Evolutionary conservation across 1,140 invertebrate species (phyloP).

Genomic region (Eriosoma lanigerum): DNA sequence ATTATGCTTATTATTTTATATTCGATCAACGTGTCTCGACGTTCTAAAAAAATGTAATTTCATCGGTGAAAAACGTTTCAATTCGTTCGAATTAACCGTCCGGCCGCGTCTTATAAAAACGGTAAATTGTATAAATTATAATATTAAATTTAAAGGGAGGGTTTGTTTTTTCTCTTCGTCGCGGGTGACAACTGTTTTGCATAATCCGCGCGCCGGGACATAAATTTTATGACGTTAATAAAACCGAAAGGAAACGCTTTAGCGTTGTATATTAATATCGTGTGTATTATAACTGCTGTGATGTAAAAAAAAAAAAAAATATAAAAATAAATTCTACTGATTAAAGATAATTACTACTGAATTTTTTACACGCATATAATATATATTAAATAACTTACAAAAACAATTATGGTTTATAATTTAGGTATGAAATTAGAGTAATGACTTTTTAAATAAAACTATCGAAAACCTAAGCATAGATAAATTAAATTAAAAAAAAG

Average conservation of each 20-base stretch:
- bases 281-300: no score
- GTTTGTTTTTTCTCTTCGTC: not conserved
- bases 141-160: not conserved
- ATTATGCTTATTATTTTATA: not conserved
- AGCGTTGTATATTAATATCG: no score
- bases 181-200: not conserved
- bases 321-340: no score
- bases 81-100: not conserved
- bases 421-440: no score
- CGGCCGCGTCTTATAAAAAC: not conserved
- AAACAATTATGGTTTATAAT: no score
- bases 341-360: no score
- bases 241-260: not conserved
- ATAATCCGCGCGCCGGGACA: not conserved
- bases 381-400: no score
- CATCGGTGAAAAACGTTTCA: not conserved
- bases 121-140: not conserved
- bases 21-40: not conserved
- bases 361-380: no score
- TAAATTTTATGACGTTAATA: not conserved
- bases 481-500: no score
- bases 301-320: no score
- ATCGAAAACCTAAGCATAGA: no score
- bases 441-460: no score
- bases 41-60: not conserved